phyloP scores from a whole-genome alignment of 2,113 vertebrate genomes.

The Polypterus bichir region DNA sequence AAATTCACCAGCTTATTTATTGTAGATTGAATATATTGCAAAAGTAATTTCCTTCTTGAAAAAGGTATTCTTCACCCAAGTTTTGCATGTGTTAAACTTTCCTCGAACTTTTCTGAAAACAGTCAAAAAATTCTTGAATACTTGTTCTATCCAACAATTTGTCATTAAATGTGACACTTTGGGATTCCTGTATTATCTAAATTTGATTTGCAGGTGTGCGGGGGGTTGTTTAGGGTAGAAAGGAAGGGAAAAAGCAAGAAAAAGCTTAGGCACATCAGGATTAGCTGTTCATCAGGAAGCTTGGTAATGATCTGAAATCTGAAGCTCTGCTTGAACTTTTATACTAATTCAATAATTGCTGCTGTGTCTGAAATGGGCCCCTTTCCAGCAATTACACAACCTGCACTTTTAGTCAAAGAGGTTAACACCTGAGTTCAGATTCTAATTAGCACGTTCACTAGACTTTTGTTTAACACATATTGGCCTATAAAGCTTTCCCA shows the following conservation, averaged over 20 bases:
- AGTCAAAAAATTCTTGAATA: too few species aligned
- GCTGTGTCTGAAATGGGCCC: conserved; percentile 66
- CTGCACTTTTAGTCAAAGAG: conserved; percentile 51
- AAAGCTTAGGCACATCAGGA: conserved; percentile 45
- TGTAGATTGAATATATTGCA: too few species aligned
- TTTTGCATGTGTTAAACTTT: too few species aligned
- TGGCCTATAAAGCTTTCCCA: conserved; percentile 45
- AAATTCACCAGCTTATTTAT: too few species aligned
- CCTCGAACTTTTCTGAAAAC: too few species aligned
- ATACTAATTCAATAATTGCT: conserved; percentile 97
- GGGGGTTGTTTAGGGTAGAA: conserved; percentile 7
- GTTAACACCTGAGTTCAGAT: conserved; percentile 71
- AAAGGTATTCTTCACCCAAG: too few species aligned
- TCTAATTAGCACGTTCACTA: conserved; percentile 65
- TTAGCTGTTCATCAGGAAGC: conserved; percentile 74
- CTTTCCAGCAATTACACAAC: conserved; percentile 65
- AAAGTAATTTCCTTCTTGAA: too few species aligned
- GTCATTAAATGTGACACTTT: too few species aligned
- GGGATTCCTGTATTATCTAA: conserved; percentile 23
- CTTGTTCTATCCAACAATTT: too few species aligned
- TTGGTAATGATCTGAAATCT: conserved; percentile 78
- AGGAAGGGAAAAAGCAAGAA: conserved; percentile 42
- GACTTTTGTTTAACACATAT: conserved; percentile 56
- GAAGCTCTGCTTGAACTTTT: conserved; percentile 85
- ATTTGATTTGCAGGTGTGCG: conserved; percentile 13